Percentiles rank a stretch among this genome's conserved stretches.
These are phyloP conservation scores for Cheilosia variabilis DNA, from an alignment of 2,888 invertebrate genomes.

Conservation along the genomic window DNA sequence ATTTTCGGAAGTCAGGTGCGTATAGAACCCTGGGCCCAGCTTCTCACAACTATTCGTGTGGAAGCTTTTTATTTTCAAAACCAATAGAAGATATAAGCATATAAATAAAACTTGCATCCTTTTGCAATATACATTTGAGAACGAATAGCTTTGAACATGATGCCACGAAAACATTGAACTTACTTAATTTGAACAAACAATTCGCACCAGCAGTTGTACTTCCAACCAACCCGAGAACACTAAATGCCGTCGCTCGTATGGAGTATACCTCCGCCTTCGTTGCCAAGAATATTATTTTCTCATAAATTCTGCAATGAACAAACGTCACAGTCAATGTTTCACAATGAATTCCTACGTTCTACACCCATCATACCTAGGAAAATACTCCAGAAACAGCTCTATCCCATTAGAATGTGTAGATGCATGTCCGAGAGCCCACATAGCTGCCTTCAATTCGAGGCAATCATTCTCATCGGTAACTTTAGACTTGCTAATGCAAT, in stretches of 20 bases:
- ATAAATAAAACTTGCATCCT: too few species aligned
- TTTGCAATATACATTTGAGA: too few species aligned
- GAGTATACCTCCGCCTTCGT: conserved; percentile 93
- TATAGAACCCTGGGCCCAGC: too few species aligned
- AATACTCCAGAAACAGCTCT: conserved; percentile 86
- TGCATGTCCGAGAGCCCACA: conserved; percentile 95
- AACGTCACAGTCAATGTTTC: not conserved
- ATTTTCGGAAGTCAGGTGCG: too few species aligned
- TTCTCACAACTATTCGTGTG: too few species aligned
- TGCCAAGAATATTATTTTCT: conserved; percentile 87
- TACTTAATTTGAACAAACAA: conserved; percentile 88
- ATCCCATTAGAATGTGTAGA: conserved; percentile 91
- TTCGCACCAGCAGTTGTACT: conserved; percentile 94
- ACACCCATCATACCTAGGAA: conserved; percentile 78
- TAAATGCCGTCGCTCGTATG: conserved; percentile 94
- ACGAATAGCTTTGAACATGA: not conserved
- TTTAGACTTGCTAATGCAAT: conserved; percentile 83
- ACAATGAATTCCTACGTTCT: not conserved
- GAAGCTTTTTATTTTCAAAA: too few species aligned
- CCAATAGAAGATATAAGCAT: too few species aligned
- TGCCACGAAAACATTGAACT: conserved; percentile 72
- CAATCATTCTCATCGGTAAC: conserved; percentile 89
- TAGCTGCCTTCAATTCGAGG: conserved; percentile 91
- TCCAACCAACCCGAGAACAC: conserved; percentile 91
- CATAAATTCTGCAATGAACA: conserved; percentile 80